Conservation (phyloP, 2,113 vertebrate genomes). For the Tachuris rubrigastra region DNA sequence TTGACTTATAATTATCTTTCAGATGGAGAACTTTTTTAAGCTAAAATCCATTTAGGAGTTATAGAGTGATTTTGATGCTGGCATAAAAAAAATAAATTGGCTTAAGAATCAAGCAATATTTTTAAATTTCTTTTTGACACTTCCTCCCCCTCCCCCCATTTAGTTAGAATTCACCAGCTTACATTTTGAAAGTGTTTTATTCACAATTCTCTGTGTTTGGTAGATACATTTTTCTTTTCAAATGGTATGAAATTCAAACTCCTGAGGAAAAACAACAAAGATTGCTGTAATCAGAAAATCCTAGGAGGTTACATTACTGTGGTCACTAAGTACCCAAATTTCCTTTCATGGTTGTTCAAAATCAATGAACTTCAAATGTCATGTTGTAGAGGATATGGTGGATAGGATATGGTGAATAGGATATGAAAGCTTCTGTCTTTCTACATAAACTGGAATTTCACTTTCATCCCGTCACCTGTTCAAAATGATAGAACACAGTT, state of each 20-base stretch:
- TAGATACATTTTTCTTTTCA: neutral
- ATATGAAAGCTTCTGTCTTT: neutral
- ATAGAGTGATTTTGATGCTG: neutral
- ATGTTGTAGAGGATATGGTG: neutral
- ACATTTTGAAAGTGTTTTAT: neutral
- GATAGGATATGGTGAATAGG: neutral
- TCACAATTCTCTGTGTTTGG: fast-evolving
- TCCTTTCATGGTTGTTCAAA: neutral
- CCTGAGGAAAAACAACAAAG: neutral
- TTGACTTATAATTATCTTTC: neutral
- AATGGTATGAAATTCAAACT: neutral
- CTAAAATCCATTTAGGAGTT: fast-evolving
- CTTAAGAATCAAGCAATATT: neutral
- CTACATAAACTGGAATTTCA: neutral
- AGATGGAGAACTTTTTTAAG: neutral
- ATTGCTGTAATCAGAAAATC: too few species aligned
- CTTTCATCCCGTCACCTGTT: neutral
- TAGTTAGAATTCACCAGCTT: fast-evolving
- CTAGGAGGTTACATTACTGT: too few species aligned
- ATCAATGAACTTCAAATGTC: neutral
- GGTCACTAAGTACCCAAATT: fast-evolving
- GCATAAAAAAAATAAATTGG: neutral
- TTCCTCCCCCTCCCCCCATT: fast-evolving
- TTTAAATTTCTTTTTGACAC: fast-evolving
- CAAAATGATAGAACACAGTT: neutral